Base-by-base conservation (phyloP, 2,113 vertebrate species). In the Petromus typicus region DNA sequence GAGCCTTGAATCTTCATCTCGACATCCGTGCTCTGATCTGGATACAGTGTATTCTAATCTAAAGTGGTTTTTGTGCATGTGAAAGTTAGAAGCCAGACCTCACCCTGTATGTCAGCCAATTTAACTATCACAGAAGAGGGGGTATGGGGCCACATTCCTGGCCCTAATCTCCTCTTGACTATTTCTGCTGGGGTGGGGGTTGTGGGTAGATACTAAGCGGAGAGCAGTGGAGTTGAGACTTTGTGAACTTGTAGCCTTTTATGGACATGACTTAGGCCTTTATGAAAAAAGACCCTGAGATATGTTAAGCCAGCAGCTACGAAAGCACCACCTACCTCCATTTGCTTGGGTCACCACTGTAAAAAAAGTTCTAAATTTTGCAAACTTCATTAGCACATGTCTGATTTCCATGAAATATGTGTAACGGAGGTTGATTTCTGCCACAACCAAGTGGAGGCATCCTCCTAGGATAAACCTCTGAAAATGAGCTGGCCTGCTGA, bases 241-340 rank as follows among this genome's bases (percentile, higher is more conserved):
- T 94, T 78, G 76, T 83, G 63, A 92, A 87, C 64, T 92, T 78
- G 64, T 83, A 87, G 71, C 0, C 97, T 96, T 97, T 97, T 89
- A 95, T 84, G 71, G 92, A 87, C 71, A 75, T 67, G 67, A 27
- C 95, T 89, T 95, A 57, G 59, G 73, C 88, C 95, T 67, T 89
- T 89, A 69, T 95, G 94, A 88, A 67, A 97, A 90, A 96, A 51
- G 48, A 95, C 93, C 90, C 84, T 97, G 40, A 85, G 88, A 84
- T 30, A 64, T 84, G 90, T 92, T 76, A 94, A 85, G 73, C 63
- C 88, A 92, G 83, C 88, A 96, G 45, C 25, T 48, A 71, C 86
- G n/a, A 89, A n/a, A 91, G 94, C 83, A 67, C 43, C 61, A 79
- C 59, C 51, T 64, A 79, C 59, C 51, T 64, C 79, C 69, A 93